Percentiles rank a stretch among this genome's conserved stretches.
Conservation (phyloP, 2,888 invertebrate genomes). For the Eupithecia abbreviata region DNA sequence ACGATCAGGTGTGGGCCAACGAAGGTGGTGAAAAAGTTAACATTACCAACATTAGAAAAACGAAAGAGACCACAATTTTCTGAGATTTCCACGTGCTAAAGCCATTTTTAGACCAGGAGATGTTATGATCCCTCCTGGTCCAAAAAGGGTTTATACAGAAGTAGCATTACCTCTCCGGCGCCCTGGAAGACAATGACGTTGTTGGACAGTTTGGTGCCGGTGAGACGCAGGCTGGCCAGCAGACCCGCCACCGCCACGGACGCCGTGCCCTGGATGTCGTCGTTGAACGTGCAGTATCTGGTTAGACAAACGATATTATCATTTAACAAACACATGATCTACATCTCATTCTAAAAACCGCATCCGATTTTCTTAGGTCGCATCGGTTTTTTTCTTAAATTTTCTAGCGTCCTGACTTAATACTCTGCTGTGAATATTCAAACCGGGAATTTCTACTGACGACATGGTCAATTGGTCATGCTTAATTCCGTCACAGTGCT, state of each 20-base stretch:
- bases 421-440: neutral
- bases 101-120: too few species aligned
- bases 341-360: neutral
- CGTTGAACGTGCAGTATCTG: constrained; percentile 96
- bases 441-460: neutral
- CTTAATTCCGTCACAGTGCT: neutral
- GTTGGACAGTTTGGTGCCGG: constrained; percentile 91
- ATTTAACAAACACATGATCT: neutral
- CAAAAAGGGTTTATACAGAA: neutral
- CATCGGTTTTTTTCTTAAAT: too few species aligned
- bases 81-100: too few species aligned
- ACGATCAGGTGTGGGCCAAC: neutral
- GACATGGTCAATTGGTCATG: neutral
- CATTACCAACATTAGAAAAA: neutral
- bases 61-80: too few species aligned
- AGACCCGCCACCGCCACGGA: constrained; percentile 97
- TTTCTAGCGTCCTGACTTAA: neutral
- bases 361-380: neutral
- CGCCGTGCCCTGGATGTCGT: constrained; percentile 99
- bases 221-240: constrained; percentile 92
- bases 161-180: constrained; percentile 92
- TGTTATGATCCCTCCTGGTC: neutral
- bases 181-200: constrained; percentile 97
- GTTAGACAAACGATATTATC: neutral
- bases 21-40: neutral